These are phyloP conservation scores for Aldrovandia affinis DNA, from an alignment of 2,797 vertebrate species.

Conservation along the genomic window DNA sequence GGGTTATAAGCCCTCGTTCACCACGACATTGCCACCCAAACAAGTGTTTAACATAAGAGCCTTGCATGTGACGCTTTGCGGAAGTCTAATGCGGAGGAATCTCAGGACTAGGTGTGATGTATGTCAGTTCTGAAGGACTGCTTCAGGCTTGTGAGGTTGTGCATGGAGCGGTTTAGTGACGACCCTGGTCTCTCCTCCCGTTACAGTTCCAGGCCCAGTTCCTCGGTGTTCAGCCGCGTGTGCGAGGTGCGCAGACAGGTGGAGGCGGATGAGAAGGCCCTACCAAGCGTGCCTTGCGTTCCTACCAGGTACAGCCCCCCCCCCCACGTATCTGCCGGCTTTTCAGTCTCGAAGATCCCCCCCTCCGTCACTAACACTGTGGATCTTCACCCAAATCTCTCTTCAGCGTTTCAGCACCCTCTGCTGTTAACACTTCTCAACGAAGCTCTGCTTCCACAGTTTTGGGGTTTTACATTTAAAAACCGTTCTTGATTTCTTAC, in stretches of 20 bases:
- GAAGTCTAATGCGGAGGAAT: too few species aligned
- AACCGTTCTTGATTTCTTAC: not conserved
- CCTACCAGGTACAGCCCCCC: slow-evolving; percentile 74
- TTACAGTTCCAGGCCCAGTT: slow-evolving; percentile 68
- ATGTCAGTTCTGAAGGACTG: too few species aligned
- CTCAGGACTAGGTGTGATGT: too few species aligned
- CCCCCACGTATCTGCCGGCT: not conserved
- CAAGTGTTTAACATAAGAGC: too few species aligned
- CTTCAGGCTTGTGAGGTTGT: not conserved
- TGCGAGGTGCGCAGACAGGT: slow-evolving; percentile 81
- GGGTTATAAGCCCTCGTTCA: not conserved
- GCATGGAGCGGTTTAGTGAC: not conserved
- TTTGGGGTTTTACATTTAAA: not conserved
- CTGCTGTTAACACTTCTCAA: slow-evolving; percentile 23
- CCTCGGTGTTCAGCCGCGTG: slow-evolving; percentile 85
- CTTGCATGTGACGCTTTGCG: too few species aligned
- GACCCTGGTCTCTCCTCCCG: slow-evolving; percentile 51
- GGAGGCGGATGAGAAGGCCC: slow-evolving; percentile 62
- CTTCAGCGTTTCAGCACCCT: slow-evolving; percentile 1
- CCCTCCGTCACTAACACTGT: slow-evolving; percentile 8
- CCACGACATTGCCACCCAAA: too few species aligned
- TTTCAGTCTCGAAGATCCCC: slow-evolving; percentile 1
- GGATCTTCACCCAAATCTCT: not conserved
- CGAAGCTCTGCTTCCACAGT: not conserved
- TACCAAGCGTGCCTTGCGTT: slow-evolving; percentile 52